A percentile compares a stretch with the other conserved stretches of the same genome.
These are phyloP conservation scores for Melanotaenia nigrans DNA, from an alignment of 2,797 vertebrate genomes.

Conservation along the genomic window DNA sequence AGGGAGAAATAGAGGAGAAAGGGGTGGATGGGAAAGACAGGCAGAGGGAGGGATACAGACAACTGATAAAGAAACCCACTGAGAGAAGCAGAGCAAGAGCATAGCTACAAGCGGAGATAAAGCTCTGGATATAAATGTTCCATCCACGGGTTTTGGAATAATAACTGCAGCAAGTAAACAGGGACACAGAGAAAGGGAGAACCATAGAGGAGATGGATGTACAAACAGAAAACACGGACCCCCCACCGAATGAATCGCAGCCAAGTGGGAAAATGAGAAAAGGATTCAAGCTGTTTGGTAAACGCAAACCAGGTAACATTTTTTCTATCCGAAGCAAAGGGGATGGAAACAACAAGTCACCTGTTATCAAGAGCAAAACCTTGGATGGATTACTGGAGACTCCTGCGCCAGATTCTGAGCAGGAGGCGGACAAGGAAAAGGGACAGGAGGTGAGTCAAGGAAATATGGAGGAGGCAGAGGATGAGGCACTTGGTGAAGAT, in stretches of 20 bases:
- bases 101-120: slow-evolving; percentile 37
- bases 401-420: slow-evolving; percentile 70
- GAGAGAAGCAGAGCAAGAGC: slow-evolving; percentile 54
- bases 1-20: slow-evolving; percentile 82
- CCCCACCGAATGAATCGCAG: slow-evolving; percentile 89
- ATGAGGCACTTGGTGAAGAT: slow-evolving; percentile 76
- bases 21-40: slow-evolving; percentile 74
- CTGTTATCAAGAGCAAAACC: slow-evolving; percentile 88
- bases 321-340: slow-evolving; percentile 92
- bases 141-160: slow-evolving; percentile 40
- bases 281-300: slow-evolving; percentile 96
- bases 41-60: slow-evolving; percentile 71
- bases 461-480: slow-evolving; percentile 77
- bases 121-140: slow-evolving; percentile 54
- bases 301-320: slow-evolving; percentile 92
- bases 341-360: slow-evolving; percentile 86
- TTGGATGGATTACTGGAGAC: slow-evolving; percentile 90
- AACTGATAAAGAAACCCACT: slow-evolving; percentile 64
- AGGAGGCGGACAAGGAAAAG: slow-evolving; percentile 70
- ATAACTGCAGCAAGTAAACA: slow-evolving; percentile 39
- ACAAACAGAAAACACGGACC: slow-evolving; percentile 88
- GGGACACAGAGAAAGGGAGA: slow-evolving; percentile 51
- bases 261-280: slow-evolving; percentile 95
- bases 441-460: slow-evolving; percentile 66
- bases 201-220: slow-evolving; percentile 89